Conservation (phyloP, 2,797 vertebrate genomes). For the Leptodactylus fallax region DNA sequence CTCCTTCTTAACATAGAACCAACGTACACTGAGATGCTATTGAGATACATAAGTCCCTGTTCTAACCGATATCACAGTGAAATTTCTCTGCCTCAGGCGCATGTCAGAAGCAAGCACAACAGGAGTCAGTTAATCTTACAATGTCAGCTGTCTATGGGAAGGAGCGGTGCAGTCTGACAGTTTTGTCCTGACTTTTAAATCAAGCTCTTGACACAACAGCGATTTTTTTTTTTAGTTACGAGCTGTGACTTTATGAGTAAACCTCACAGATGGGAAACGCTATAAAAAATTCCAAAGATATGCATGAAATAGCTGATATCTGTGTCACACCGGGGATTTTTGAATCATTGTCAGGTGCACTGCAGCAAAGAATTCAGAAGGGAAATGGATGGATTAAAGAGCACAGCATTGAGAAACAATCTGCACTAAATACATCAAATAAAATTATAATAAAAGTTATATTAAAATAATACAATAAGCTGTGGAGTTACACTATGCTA, state of each 20-base stretch:
- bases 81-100: background rate
- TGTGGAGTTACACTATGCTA: too few species aligned
- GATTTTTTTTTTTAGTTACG: background rate
- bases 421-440: background rate
- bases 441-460: too few species aligned
- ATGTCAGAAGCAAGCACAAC: background rate
- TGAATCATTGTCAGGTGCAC: background rate
- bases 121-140: background rate
- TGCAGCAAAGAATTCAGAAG: background rate
- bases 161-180: background rate
- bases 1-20: background rate
- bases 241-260: background rate
- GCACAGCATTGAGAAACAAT: background rate
- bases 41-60: conserved; percentile 11
- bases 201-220: background rate
- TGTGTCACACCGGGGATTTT: background rate
- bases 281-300: background rate
- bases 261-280: background rate
- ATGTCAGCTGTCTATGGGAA: conserved; percentile 1
- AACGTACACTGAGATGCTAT: background rate
- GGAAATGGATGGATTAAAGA: background rate
- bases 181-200: conserved; percentile 7
- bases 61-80: conserved; percentile 7
- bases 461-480: too few species aligned
- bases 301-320: background rate